These are phyloP conservation scores for Macaca nemestrina DNA, from an alignment of 2,113 vertebrate species.

Conservation along the genomic window DNA sequence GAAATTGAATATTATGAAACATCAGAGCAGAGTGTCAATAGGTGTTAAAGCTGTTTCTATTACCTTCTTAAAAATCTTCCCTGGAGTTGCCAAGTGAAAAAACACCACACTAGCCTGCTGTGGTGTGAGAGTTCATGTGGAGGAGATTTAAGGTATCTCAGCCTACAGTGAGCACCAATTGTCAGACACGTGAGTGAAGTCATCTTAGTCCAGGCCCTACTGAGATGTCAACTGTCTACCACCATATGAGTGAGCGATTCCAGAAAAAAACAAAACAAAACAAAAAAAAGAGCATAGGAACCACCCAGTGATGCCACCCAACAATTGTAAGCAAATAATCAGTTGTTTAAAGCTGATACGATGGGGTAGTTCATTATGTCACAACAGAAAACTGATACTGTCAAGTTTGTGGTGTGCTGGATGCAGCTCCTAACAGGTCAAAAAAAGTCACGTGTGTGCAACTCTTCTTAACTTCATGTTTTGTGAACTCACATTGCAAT, in stretches of 20 bases:
- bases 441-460: background rate
- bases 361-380: background rate
- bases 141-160: background rate
- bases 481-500: background rate
- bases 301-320: background rate
- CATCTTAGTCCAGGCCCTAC: background rate
- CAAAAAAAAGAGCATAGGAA: background rate
- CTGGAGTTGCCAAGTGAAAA: background rate
- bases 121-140: background rate
- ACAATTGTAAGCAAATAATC: background rate
- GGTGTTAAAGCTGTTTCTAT: background rate
- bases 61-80: background rate
- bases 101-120: background rate
- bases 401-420: background rate
- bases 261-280: background rate
- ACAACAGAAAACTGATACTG: background rate
- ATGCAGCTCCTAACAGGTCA: background rate
- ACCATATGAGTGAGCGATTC: too few species aligned
- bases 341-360: background rate
- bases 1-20: background rate
- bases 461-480: background rate
- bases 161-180: background rate
- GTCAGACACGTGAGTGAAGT: background rate
- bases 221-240: background rate
- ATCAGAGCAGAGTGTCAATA: background rate